phyloP scores from a whole-genome alignment of 30 jellyfish, hydroid and myxozoan genomes.

The Catostylus mosaicus region DNA sequence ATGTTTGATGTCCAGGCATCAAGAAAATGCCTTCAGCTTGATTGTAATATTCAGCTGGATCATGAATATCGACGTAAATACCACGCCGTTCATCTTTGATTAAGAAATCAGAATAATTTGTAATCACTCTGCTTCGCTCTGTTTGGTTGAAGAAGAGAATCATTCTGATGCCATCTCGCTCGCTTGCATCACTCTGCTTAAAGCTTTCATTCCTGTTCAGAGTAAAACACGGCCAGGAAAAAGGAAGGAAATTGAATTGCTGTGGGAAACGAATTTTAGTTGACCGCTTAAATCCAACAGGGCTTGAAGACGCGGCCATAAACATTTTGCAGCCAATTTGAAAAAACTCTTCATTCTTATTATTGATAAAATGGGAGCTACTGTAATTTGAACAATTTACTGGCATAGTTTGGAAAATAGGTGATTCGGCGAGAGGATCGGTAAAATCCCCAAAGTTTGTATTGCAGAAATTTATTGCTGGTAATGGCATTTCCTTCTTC shows the following conservation, averaged over 20 bases:
- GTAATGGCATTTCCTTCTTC: background rate
- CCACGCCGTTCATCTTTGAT: slow-evolving; percentile 12
- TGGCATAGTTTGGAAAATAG: background rate
- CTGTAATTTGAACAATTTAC: background rate
- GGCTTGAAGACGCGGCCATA: background rate
- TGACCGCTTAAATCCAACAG: background rate
- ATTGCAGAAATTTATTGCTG: slow-evolving; percentile 10
- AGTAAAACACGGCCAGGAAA: slow-evolving; percentile 27
- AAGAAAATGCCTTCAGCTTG: background rate
- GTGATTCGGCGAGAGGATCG: background rate
- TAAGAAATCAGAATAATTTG: background rate
- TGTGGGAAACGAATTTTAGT: background rate
- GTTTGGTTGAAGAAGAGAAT: slow-evolving; percentile 11
- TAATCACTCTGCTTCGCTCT: background rate
- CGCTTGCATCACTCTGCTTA: background rate
- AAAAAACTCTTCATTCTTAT: background rate
- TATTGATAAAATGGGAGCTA: slow-evolving; percentile 1
- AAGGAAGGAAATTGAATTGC: background rate
- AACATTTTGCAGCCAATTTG: slow-evolving; percentile 8
- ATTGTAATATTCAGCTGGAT: slow-evolving; percentile 16
- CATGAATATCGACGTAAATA: slow-evolving; percentile 18
- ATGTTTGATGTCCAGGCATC: slow-evolving; percentile 14
- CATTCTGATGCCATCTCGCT: slow-evolving; percentile 15
- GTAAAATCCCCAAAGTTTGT: background rate
- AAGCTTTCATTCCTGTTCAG: slow-evolving; percentile 7